A percentile compares a stretch with the other conserved stretches of the same genome.
Evolutionary conservation across 2,888 invertebrate species (phyloP).

Genomic region (Tribolium freemani): DNA sequence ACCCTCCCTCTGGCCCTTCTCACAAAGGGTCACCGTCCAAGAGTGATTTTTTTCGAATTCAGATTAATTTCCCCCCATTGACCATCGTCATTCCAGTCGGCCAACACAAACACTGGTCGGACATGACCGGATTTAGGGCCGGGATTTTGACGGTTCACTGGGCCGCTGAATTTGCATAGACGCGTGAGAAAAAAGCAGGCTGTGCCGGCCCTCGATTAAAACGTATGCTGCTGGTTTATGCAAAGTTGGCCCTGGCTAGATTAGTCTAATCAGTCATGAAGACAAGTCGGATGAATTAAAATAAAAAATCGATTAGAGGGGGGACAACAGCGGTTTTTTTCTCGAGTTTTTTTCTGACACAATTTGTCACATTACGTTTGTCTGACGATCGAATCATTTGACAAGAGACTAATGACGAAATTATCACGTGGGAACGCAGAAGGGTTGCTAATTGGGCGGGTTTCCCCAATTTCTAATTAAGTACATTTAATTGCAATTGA

Average conservation of each 20-base stretch:
- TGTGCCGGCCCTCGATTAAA: slow-evolving; percentile 46
- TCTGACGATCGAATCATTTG: slow-evolving; percentile 58
- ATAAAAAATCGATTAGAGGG: slow-evolving; percentile 60
- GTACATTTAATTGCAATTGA: slow-evolving; percentile 23
- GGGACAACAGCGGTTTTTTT: slow-evolving; percentile 8
- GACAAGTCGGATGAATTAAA: slow-evolving; percentile 50
- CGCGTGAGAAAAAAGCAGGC: slow-evolving; percentile 63
- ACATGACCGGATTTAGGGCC: slow-evolving; percentile 22
- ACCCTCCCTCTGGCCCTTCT: background rate
- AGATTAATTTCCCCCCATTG: slow-evolving; percentile 41
- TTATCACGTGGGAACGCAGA: slow-evolving; percentile 30
- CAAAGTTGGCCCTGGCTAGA: slow-evolving; percentile 32
- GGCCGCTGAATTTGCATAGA: slow-evolving; percentile 58
- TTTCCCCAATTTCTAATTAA: slow-evolving; percentile 50
- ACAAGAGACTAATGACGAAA: slow-evolving; percentile 52
- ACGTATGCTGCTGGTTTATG: slow-evolving; percentile 34
- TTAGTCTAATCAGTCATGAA: slow-evolving; percentile 56
- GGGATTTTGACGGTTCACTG: slow-evolving; percentile 3
- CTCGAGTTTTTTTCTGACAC: slow-evolving; percentile 36
- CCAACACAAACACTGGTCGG: background rate
- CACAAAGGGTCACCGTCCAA: background rate
- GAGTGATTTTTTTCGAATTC: slow-evolving; percentile 35
- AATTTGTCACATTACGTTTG: slow-evolving; percentile 59
- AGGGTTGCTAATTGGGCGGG: slow-evolving; percentile 50
- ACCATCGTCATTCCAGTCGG: slow-evolving; percentile 21